A percentile compares a stretch with the other conserved stretches of the same genome.
Evolutionary conservation across 2,888 invertebrate species (phyloP).

Genomic region (Lasioglossum calceatum): DNA sequence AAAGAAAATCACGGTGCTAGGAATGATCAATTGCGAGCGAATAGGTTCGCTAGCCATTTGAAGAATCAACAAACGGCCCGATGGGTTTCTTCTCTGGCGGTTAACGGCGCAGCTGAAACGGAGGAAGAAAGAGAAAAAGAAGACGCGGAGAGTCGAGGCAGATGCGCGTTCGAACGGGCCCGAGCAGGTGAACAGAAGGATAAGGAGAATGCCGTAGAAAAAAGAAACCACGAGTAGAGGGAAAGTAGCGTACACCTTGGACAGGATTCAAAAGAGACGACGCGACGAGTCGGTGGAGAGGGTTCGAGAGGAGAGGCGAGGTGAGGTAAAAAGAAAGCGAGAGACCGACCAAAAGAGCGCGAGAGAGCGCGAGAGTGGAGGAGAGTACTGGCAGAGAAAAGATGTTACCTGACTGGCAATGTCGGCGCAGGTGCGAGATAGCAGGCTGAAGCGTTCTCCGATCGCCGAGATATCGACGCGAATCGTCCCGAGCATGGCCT

Average conservation of each 20-base stretch:
- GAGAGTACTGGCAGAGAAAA: neutral
- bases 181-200: slow-evolving; percentile 69
- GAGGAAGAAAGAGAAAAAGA: neutral
- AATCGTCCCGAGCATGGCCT: slow-evolving; percentile 78
- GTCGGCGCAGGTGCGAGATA: slow-evolving; percentile 84
- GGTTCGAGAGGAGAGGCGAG: neutral
- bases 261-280: slow-evolving; percentile 4
- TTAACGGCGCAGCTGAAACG: neutral
- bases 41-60: neutral
- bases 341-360: neutral
- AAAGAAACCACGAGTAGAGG: slow-evolving; percentile 25
- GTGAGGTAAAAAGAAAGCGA: neutral
- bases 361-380: neutral
- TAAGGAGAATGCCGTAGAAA: slow-evolving; percentile 38
- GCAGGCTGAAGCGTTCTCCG: slow-evolving; percentile 79
- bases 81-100: neutral
- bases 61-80: neutral
- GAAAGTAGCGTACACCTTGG: slow-evolving; percentile 21
- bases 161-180: slow-evolving; percentile 56
- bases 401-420: slow-evolving; percentile 85
- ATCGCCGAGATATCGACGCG: slow-evolving; percentile 79
- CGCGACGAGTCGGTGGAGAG: neutral
- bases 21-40: neutral
- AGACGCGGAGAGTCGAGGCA: slow-evolving; percentile 24
- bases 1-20: neutral